phyloP scores from a whole-genome alignment of 2,113 vertebrate species.

The Notothenia rossii region DNA sequence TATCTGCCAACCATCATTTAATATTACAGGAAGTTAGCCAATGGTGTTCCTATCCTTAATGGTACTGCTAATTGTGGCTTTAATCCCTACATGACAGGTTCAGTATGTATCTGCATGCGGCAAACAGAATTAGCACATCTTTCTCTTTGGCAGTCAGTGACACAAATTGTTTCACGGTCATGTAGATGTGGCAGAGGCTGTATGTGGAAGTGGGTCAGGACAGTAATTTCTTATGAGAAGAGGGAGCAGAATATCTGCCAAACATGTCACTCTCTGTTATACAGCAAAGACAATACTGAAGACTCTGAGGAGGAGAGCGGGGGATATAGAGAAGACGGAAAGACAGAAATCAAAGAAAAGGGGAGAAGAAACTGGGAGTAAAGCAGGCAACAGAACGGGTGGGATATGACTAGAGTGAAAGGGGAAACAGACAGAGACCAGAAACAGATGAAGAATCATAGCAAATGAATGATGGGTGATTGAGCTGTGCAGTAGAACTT shows the following conservation, averaged over 20 bases:
- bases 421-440: background rate
- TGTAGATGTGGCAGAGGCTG: conserved; percentile 42
- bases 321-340: background rate
- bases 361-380: background rate
- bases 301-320: background rate
- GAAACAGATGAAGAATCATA: background rate
- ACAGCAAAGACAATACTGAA: conserved; percentile 44
- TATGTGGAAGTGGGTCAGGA: conserved; percentile 69
- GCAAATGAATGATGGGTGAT: conserved; percentile 19
- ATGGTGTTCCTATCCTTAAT: too few relatives aligned
- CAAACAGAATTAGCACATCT: background rate
- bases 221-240: conserved; percentile 64
- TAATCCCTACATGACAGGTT: too few relatives aligned
- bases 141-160: conserved; percentile 14
- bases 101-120: too few relatives aligned
- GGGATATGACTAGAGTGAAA: conserved; percentile 40
- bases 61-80: too few relatives aligned
- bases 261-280: conserved; percentile 66
- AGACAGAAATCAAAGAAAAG: conserved; percentile 10
- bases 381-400: conserved; percentile 19
- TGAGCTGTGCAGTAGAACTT: conserved; percentile 26
- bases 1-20: too few relatives aligned
- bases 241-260: conserved; percentile 54
- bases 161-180: conserved; percentile 37
- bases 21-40: too few relatives aligned